A percentile compares a stretch with the other conserved stretches of the same genome.
phyloP scores from a whole-genome alignment of 1,140 invertebrate genomes.

The Dendroctonus ponderosae region DNA sequence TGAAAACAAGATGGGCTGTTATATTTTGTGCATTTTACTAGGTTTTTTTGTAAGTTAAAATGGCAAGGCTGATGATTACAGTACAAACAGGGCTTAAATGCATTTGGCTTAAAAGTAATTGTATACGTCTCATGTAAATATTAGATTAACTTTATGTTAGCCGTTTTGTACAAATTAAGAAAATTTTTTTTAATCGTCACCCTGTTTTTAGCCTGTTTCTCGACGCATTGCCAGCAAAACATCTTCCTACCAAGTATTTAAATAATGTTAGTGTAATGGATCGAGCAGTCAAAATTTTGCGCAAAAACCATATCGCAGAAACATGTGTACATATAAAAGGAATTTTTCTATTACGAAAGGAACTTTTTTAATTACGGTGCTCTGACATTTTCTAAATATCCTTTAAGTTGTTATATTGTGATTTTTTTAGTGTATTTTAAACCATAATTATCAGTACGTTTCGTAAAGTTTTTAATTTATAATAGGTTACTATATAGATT shows the following conservation, averaged over 20 bases:
- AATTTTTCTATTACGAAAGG: too few species aligned
- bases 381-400: neutral
- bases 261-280: neutral
- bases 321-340: neutral
- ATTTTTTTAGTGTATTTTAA: constrained; percentile 1
- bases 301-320: neutral
- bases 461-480: neutral
- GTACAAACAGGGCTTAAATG: too few species aligned
- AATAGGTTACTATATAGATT: neutral
- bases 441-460: neutral
- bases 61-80: too few species aligned
- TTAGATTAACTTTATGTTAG: too few species aligned
- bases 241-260: constrained; percentile 4
- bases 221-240: neutral
- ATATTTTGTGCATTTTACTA: too few species aligned
- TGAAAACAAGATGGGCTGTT: too few species aligned
- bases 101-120: too few species aligned
- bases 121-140: too few species aligned
- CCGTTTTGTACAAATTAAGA: too few species aligned
- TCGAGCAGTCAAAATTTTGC: neutral
- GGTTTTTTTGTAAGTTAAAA: too few species aligned
- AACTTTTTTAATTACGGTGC: neutral
- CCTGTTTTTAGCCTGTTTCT: too few species aligned
- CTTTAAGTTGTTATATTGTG: neutral
- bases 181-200: too few species aligned